Conservation (phyloP, 2,797 vertebrate species). For the Naso thynnoides region DNA sequence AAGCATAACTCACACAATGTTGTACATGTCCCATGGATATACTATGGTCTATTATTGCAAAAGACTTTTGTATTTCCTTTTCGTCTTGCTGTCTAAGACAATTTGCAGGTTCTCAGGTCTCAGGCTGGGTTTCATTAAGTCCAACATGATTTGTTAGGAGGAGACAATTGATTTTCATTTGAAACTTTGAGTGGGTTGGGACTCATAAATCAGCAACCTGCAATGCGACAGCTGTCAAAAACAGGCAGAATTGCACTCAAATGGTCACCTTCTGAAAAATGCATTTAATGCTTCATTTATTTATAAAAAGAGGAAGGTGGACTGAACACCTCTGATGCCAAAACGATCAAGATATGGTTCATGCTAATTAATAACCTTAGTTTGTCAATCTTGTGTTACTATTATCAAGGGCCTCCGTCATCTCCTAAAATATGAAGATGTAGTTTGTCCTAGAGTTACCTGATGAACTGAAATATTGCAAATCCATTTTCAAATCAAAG, state of each 20-base stretch:
- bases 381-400: background rate
- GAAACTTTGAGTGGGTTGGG: background rate
- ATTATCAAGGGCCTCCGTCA: background rate
- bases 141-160: background rate
- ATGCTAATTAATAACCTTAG: background rate
- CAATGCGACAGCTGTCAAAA: constrained; percentile 8
- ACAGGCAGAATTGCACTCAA: background rate
- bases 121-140: background rate
- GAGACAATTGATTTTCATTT: constrained; percentile 15
- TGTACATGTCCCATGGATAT: constrained; percentile 2
- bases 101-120: background rate
- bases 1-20: background rate
- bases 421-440: background rate
- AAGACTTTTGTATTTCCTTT: background rate
- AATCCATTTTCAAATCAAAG: background rate
- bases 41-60: background rate
- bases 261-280: background rate
- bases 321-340: background rate
- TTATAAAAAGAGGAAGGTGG: background rate
- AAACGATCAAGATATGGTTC: background rate
- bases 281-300: background rate
- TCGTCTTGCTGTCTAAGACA: background rate
- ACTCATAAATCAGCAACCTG: background rate
- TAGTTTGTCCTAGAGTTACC: background rate
- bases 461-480: background rate